Percentiles rank a stretch among this genome's conserved stretches.
phyloP scores from a whole-genome alignment of 1,140 invertebrate genomes.

The Lucilia sericata region DNA sequence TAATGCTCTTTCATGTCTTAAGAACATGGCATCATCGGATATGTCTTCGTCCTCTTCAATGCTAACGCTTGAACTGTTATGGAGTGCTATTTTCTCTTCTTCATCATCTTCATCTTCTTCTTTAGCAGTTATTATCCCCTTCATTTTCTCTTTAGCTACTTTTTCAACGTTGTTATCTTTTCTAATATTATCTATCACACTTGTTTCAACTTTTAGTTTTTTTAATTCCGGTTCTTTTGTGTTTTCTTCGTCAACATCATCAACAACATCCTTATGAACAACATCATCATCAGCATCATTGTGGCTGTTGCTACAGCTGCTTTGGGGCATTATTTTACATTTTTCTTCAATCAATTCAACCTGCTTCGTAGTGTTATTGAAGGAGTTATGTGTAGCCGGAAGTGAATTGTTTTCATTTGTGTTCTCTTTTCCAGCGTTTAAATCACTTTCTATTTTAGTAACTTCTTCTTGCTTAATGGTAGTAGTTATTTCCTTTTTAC shows the following conservation, averaged over 20 bases:
- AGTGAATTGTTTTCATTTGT: neutral
- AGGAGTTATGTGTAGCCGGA: neutral
- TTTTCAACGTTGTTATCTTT: neutral
- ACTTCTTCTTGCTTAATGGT: neutral
- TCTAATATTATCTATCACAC: neutral
- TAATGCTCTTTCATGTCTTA: constrained; percentile 80
- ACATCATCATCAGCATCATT: neutral
- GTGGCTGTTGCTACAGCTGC: neutral
- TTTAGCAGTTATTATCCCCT: neutral
- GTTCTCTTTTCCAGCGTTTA: neutral
- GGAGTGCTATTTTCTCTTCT: neutral
- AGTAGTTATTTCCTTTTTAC: neutral
- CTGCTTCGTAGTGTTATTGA: neutral
- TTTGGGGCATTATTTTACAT: neutral
- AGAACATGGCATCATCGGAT: constrained; percentile 76
- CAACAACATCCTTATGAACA: neutral
- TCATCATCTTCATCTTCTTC: constrained; percentile 40
- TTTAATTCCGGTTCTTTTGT: neutral
- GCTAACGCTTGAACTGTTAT: neutral
- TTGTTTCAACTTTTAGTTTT: constrained; percentile 15
- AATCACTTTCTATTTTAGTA: neutral
- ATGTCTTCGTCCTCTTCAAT: constrained; percentile 70
- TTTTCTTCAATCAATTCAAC: neutral
- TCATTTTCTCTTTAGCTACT: neutral
- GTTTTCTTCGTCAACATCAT: neutral